Percentiles rank a stretch among this genome's conserved stretches.
Evolutionary conservation across 1,140 invertebrate species (phyloP).

Genomic region (Listronotus bonariensis): DNA sequence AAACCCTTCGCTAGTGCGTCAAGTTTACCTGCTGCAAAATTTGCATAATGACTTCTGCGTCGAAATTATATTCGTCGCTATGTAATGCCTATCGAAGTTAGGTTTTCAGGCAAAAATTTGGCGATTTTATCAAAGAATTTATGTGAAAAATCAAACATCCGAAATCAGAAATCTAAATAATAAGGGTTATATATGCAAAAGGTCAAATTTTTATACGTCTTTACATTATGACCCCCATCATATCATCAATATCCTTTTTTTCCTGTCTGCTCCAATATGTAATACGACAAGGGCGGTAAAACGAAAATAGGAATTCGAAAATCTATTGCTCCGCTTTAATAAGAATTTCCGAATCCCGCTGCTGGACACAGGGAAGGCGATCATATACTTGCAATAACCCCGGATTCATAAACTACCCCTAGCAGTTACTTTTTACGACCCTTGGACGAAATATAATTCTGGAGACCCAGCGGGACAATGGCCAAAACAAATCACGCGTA

Average conservation of each 20-base stretch:
- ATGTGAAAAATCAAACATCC: no score
- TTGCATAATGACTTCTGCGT: no score
- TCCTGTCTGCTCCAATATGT: slow-evolving; percentile 4
- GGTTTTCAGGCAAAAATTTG: no score
- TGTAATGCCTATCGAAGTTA: no score
- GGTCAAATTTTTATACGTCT: no score
- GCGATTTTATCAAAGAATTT: no score
- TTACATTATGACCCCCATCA: not conserved
- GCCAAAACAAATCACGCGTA: slow-evolving; percentile 33
- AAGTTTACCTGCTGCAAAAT: no score
- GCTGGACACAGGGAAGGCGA: slow-evolving; percentile 11
- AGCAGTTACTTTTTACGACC: slow-evolving; percentile 33
- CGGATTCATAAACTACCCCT: slow-evolving; percentile 30
- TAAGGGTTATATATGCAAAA: no score
- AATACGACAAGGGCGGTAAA: slow-evolving; percentile 11
- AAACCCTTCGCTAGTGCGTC: no score
- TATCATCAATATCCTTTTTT: slow-evolving; percentile 12
- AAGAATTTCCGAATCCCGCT: slow-evolving; percentile 28
- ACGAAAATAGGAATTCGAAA: slow-evolving; percentile 29
- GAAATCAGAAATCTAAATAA: no score
- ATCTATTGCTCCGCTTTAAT: slow-evolving; percentile 29
- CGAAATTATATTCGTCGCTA: no score
- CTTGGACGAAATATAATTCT: slow-evolving; percentile 20
- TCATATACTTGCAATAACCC: slow-evolving; percentile 27
- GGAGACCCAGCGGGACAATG: slow-evolving; percentile 27